Evolutionary conservation across 2,113 vertebrate genomes (phyloP).

Genomic region (Chlorodrepanis virens): DNA sequence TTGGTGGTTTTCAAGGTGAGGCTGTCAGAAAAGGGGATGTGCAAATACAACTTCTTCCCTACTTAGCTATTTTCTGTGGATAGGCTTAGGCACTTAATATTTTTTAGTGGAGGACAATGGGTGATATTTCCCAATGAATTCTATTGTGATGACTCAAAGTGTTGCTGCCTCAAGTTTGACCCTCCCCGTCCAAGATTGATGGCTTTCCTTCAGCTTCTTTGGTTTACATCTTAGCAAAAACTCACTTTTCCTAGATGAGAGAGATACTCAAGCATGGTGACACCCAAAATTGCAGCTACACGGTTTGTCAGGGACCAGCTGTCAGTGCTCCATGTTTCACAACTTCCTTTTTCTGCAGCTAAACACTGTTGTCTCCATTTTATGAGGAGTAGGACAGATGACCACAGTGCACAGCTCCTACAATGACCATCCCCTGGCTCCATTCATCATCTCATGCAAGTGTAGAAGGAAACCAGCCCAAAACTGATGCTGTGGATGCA

Average conservation of each 20-base stretch:
- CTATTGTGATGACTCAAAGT: background rate
- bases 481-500: background rate
- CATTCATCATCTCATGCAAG: background rate
- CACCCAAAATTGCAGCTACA: background rate
- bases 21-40: background rate
- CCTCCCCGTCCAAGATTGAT: background rate
- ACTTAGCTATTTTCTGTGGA: background rate
- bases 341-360: background rate
- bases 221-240: background rate
- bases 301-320: background rate
- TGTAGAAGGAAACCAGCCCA: background rate
- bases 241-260: background rate
- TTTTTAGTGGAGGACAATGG: background rate
- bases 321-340: background rate
- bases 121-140: background rate
- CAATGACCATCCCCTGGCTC: background rate
- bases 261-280: background rate
- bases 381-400: background rate
- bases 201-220: background rate
- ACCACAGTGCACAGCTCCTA: background rate
- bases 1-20: background rate
- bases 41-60: background rate
- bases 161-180: background rate
- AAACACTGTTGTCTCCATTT: background rate
- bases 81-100: background rate